These are phyloP conservation scores for Anarhynchus alexandrinus DNA, from an alignment of 2,113 vertebrate species.

Conservation along the genomic window DNA sequence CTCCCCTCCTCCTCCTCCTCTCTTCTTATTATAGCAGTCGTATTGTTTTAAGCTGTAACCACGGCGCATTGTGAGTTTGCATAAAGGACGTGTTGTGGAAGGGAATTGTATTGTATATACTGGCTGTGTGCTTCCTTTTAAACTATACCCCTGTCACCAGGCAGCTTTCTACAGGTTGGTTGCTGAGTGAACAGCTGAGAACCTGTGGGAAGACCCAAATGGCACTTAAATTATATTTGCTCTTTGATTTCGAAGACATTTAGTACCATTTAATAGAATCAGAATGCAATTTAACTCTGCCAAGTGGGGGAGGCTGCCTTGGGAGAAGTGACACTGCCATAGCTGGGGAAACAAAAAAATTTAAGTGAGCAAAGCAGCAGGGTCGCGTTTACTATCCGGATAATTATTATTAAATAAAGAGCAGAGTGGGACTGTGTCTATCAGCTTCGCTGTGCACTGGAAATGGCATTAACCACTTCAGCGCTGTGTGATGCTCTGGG, in stretches of 20 bases:
- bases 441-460: neutral
- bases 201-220: conserved; percentile 76
- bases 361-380: conserved; percentile 50
- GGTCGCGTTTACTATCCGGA: conserved; percentile 30
- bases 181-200: conserved; percentile 69
- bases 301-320: conserved; percentile 57
- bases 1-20: neutral
- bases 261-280: conserved; percentile 71
- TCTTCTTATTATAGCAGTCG: neutral
- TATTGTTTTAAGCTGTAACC: conserved; percentile 37
- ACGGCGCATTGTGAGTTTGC: conserved; percentile 32
- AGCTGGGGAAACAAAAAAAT: conserved; percentile 57
- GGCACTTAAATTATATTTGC: conserved; percentile 81
- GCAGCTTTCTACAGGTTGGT: conserved; percentile 65
- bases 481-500: neutral
- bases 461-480: conserved; percentile 1
- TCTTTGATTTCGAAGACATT: conserved; percentile 74
- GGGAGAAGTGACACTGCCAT: conserved; percentile 44
- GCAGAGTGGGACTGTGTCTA: neutral
- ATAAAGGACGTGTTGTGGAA: conserved; percentile 61
- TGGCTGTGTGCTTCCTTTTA: conserved; percentile 62
- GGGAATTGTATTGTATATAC: conserved; percentile 30
- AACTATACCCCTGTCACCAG: conserved; percentile 71
- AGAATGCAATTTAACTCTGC: conserved; percentile 60
- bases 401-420: conserved; percentile 49